phyloP scores from a whole-genome alignment of 2,888 invertebrate genomes.

The Mamestra brassicae region DNA sequence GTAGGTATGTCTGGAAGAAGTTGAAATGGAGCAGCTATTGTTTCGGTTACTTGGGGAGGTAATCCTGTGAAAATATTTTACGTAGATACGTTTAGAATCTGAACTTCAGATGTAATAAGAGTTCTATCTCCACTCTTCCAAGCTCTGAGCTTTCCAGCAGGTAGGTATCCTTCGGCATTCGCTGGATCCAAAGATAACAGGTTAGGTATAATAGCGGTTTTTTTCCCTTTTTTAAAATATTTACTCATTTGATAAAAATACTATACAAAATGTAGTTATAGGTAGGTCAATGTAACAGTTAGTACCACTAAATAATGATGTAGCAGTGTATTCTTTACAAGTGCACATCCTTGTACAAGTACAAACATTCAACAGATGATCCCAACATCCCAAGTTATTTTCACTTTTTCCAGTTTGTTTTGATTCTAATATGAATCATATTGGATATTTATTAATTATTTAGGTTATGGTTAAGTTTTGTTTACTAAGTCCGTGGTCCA shows the following conservation, averaged over 20 bases:
- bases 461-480: too few relatives aligned
- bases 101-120: too few relatives aligned
- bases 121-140: background rate
- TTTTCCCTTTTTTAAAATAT: too few relatives aligned
- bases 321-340: too few relatives aligned
- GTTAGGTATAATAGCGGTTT: background rate
- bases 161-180: background rate
- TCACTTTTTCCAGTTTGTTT: background rate
- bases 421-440: conserved; percentile 22
- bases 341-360: background rate
- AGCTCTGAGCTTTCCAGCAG: background rate
- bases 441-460: background rate
- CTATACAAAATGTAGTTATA: background rate
- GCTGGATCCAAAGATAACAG: background rate
- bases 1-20: background rate
- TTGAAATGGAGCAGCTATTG: background rate
- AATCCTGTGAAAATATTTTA: background rate
- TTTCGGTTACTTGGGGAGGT: background rate
- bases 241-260: background rate
- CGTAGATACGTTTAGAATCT: background rate
- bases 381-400: background rate
- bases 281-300: background rate
- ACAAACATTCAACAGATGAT: background rate
- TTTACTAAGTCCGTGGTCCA: too few relatives aligned
- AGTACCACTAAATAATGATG: background rate